Conservation (phyloP, 2,797 vertebrate species). For the Chelon labrosus region DNA sequence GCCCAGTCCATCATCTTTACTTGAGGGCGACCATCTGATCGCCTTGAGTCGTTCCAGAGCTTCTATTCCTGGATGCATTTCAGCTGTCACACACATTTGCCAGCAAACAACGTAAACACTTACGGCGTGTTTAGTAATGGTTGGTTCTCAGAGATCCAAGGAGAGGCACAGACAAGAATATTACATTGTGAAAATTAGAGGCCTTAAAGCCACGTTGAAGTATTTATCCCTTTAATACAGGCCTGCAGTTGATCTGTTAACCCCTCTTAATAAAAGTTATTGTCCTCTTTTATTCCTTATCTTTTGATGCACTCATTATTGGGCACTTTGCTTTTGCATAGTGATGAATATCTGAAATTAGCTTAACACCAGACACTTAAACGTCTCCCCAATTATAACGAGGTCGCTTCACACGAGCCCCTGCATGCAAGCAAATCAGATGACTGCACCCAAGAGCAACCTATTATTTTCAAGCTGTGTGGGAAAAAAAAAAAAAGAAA, state of each 20-base stretch:
- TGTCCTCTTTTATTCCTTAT: background rate
- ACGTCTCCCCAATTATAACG: conserved; percentile 50
- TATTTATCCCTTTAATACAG: conserved; percentile 1
- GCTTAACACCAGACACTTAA: conserved; percentile 25
- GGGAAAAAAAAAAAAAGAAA: background rate
- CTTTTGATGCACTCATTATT: background rate
- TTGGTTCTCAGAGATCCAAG: conserved; percentile 11
- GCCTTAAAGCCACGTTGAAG: background rate
- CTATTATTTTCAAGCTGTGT: conserved; percentile 52
- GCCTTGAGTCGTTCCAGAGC: conserved; percentile 58
- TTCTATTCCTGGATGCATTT: conserved; percentile 71
- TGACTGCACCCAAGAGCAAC: conserved; percentile 45
- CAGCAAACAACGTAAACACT: conserved; percentile 42
- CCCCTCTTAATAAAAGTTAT: background rate
- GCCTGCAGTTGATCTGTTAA: conserved; percentile 9
- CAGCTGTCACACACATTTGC: conserved; percentile 64
- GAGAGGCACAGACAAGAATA: background rate
- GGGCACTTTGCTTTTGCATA: background rate
- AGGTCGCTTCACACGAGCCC: conserved; percentile 43
- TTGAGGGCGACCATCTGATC: conserved; percentile 63
- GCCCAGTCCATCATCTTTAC: conserved; percentile 59
- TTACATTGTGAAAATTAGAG: background rate
- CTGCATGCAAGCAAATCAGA: conserved; percentile 45
- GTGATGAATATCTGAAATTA: conserved; percentile 28
- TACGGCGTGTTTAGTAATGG: conserved; percentile 16